Conservation (phyloP, 35 echinoderm and acorn worm genomes). For the Eucidaris tribuloides region DNA sequence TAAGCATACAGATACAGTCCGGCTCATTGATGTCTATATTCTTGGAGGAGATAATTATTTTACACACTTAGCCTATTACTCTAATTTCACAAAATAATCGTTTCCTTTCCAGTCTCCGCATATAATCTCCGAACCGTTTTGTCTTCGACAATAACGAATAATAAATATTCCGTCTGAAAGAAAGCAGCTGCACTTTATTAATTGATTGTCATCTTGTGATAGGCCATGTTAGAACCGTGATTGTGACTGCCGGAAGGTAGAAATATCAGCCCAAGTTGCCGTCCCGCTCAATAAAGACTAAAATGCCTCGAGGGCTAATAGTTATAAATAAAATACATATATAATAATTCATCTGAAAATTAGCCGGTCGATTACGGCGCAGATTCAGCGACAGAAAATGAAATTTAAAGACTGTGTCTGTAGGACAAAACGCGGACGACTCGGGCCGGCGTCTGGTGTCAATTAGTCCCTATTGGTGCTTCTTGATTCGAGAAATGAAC, state of each 20-base stretch:
- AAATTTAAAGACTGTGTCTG: slow-evolving; percentile 15
- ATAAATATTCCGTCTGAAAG: too few relatives aligned
- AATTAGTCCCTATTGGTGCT: slow-evolving; percentile 18
- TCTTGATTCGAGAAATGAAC: slow-evolving; percentile 15
- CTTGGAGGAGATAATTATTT: too few relatives aligned
- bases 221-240: too few relatives aligned
- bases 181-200: slow-evolving; percentile 21
- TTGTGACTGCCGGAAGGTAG: neutral
- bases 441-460: neutral
- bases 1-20: too few relatives aligned
- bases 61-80: too few relatives aligned
- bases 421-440: neutral
- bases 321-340: neutral
- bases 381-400: slow-evolving; percentile 10
- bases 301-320: neutral
- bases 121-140: too few relatives aligned
- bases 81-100: too few relatives aligned
- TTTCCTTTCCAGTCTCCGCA: too few relatives aligned
- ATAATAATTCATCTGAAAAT: slow-evolving; percentile 35
- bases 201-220: slow-evolving; percentile 3
- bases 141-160: too few relatives aligned
- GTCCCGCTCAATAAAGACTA: neutral
- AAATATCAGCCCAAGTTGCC: neutral
- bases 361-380: slow-evolving; percentile 10
- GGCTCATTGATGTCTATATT: too few relatives aligned